phyloP scores from a whole-genome alignment of 2,113 vertebrate species.

The Lophochroa leadbeateri region DNA sequence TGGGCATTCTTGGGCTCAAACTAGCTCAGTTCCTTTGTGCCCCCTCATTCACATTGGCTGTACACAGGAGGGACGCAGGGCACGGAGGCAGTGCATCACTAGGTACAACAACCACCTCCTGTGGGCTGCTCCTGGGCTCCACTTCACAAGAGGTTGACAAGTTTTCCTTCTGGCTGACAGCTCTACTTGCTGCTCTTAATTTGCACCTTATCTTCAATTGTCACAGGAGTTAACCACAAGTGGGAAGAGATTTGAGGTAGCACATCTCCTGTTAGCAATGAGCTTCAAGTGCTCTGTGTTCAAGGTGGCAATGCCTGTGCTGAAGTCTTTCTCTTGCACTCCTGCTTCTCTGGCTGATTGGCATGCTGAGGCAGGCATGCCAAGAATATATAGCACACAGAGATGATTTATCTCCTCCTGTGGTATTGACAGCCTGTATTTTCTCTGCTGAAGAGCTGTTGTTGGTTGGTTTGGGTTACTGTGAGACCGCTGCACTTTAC shows the following conservation, averaged over 20 bases:
- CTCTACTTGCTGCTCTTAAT: neutral
- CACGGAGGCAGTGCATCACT: neutral
- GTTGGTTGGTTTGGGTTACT: neutral
- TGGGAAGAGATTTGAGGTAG: neutral
- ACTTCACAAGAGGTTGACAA: neutral
- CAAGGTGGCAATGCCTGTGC: neutral
- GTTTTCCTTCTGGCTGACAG: neutral
- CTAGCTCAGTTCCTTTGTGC: neutral
- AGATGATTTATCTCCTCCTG: neutral
- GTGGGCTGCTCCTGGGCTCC: neutral
- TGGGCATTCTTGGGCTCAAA: neutral
- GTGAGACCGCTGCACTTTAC: neutral
- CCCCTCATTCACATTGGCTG: neutral
- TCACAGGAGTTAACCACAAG: neutral
- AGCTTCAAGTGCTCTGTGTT: neutral
- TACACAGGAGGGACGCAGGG: neutral
- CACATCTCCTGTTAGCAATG: neutral
- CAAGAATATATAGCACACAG: neutral
- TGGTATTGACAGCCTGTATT: neutral
- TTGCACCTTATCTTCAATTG: neutral
- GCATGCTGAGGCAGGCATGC: neutral
- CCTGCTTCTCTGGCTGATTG: neutral
- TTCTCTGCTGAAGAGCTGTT: neutral
- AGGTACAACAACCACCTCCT: neutral
- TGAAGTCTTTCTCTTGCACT: neutral